Conservation (phyloP, 2,888 invertebrate species). For the Isotomurus palustris region DNA sequence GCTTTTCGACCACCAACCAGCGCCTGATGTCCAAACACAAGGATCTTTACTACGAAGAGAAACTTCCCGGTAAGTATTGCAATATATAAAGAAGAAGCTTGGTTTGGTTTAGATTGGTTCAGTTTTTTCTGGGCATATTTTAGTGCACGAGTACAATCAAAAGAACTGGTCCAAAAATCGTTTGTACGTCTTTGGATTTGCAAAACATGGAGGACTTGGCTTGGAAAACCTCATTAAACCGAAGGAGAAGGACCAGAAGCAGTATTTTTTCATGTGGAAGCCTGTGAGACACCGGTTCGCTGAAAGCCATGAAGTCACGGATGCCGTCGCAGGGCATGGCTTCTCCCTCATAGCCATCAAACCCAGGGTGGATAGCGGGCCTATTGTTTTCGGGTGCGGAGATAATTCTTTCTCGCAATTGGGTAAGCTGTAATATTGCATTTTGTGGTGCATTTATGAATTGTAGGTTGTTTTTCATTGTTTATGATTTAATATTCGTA, state of each 20-base stretch:
- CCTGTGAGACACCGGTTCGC: conserved; percentile 38
- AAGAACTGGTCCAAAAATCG: conserved; percentile 27
- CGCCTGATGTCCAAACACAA: conserved; percentile 7
- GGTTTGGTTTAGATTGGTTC: too few relatives aligned
- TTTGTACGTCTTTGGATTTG: conserved; percentile 39
- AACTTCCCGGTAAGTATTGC: conserved; percentile 27
- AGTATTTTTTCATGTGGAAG: conserved; percentile 13
- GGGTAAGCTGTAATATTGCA: conserved; percentile 54
- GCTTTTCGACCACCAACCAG: not conserved
- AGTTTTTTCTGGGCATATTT: too few relatives aligned
- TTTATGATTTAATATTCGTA: too few relatives aligned
- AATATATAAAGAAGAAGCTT: not conserved
- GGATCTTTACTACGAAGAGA: conserved; percentile 20
- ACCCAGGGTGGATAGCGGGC: conserved; percentile 53
- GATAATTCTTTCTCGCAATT: conserved; percentile 90
- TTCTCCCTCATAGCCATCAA: conserved; percentile 74
- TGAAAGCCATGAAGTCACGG: conserved; percentile 54
- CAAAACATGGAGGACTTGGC: conserved; percentile 33
- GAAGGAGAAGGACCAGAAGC: not conserved
- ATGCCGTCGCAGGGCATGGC: conserved; percentile 82
- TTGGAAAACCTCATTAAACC: conserved; percentile 26
- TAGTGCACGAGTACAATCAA: conserved; percentile 39
- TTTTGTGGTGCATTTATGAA: conserved; percentile 46
- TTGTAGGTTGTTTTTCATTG: too few relatives aligned
- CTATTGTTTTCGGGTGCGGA: conserved; percentile 78